Conservation (phyloP, 2,797 vertebrate species). For the Alectoris magna region DNA sequence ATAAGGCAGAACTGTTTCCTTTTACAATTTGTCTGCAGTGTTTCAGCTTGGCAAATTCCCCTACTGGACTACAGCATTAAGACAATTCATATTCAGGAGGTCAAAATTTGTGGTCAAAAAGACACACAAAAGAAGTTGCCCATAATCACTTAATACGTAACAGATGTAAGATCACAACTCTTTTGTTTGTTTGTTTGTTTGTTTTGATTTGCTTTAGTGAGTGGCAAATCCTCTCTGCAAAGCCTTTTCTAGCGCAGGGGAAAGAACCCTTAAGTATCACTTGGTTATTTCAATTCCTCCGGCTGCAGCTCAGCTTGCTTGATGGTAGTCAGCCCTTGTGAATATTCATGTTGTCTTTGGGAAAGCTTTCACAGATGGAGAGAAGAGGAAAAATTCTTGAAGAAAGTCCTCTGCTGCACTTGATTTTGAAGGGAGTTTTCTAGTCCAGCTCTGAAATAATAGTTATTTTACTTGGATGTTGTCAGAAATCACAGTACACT, state of each 20-base stretch:
- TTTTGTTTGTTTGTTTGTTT: not conserved
- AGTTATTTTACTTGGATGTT: not conserved
- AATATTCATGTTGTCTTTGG: not conserved
- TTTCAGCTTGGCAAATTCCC: not conserved
- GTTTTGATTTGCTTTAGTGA: not conserved
- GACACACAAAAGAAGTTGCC: not conserved
- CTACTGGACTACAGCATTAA: not conserved
- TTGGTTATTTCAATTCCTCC: not conserved
- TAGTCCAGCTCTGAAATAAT: not conserved
- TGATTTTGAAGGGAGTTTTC: constrained; percentile 13
- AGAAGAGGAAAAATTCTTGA: not conserved
- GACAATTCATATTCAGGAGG: not conserved
- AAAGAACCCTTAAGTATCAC: not conserved
- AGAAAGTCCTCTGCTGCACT: not conserved
- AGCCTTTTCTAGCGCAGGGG: not conserved
- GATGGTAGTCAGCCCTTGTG: not conserved
- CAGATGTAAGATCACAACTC: not conserved
- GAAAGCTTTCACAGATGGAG: not conserved
- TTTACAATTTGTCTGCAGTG: not conserved
- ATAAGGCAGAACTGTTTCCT: not conserved
- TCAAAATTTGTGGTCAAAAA: not conserved
- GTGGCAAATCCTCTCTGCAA: not conserved
- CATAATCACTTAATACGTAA: not conserved
- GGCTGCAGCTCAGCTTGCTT: not conserved
- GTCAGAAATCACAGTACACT: constrained; percentile 30